phyloP scores from a whole-genome alignment of 92 coral and sea anemone species.

The Ricordea florida region DNA sequence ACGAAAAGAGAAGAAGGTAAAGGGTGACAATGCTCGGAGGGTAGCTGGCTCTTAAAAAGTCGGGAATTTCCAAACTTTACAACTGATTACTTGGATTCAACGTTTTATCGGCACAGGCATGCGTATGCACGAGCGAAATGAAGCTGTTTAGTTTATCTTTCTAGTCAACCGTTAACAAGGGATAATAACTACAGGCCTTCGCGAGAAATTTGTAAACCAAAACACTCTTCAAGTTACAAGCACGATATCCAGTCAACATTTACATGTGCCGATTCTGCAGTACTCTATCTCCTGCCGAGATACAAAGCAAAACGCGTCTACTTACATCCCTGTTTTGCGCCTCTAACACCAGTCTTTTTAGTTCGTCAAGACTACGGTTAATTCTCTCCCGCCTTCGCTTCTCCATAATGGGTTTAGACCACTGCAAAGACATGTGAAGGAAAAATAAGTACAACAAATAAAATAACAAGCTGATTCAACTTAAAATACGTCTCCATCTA shows the following conservation, averaged over 20 bases:
- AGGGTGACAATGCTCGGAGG: no score
- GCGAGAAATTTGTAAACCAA: no score
- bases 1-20: no score
- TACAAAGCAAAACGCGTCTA: conserved; percentile 20
- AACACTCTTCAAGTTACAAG: no score
- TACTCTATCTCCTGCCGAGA: neutral
- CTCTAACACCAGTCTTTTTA: conserved; percentile 81
- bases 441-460: neutral
- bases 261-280: neutral
- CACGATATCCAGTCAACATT: neutral
- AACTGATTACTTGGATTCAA: no score
- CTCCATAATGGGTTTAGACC: conserved; percentile 98
- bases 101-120: no score
- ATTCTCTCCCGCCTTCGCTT: conserved; percentile 93
- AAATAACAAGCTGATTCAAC: neutral
- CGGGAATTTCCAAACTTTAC: no score
- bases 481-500: neutral
- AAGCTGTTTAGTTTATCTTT: no score
- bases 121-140: no score
- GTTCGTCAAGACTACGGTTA: conserved; percentile 83
- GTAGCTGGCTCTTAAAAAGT: no score
- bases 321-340: conserved; percentile 95
- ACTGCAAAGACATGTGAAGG: conserved; percentile 30
- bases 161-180: no score
- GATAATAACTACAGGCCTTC: no score